Evolutionary conservation across 2,113 vertebrate species (phyloP).

Genomic region (Myotis davidii): DNA sequence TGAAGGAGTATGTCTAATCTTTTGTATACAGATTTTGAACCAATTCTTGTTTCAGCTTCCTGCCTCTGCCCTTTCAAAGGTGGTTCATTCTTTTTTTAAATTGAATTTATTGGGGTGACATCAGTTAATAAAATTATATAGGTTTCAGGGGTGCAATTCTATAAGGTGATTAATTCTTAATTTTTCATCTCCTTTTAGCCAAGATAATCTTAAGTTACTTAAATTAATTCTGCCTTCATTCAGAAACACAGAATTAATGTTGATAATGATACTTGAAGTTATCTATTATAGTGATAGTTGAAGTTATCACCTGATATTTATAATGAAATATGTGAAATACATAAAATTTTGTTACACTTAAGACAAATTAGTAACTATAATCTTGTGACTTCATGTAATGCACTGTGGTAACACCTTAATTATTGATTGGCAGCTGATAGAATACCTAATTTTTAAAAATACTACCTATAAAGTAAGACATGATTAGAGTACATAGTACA

Average conservation of each 20-base stretch:
- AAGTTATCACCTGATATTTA: not conserved
- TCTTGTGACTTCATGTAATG: not conserved
- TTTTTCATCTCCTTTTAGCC: not conserved
- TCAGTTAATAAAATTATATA: not conserved
- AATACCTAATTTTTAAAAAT: not conserved
- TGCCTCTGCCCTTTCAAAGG: not conserved
- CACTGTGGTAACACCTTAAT: not conserved
- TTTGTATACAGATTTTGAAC: not conserved
- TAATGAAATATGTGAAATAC: not conserved
- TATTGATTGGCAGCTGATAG: not conserved
- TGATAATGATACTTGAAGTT: not conserved
- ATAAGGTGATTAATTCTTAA: not conserved
- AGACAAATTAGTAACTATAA: not conserved
- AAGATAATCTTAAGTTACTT: constrained; percentile 14
- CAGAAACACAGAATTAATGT: not conserved
- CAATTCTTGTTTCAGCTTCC: not conserved
- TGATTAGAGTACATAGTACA: not conserved
- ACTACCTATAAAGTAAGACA: not conserved
- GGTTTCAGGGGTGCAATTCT: not conserved
- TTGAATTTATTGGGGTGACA: not conserved
- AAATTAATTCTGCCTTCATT: not conserved
- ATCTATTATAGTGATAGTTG: not conserved
- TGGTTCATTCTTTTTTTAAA: not conserved
- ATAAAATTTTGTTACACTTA: constrained; percentile 12
- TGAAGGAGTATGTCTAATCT: not conserved